phyloP scores from a whole-genome alignment of 2,888 invertebrate genomes.

The Meiosimyza decipiens region DNA sequence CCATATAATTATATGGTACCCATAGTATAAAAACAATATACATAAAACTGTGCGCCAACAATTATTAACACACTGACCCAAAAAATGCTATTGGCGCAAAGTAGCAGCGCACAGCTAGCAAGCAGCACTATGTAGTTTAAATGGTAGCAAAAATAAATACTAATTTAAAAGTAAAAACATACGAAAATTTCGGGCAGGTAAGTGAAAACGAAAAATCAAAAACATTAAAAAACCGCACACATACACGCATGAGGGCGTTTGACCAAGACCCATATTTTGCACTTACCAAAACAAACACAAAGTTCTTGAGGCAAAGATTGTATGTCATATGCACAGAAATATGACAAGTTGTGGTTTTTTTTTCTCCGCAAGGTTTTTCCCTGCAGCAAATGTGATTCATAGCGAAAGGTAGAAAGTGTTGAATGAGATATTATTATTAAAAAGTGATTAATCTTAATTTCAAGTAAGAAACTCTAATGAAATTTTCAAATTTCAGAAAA shows the following conservation, averaged over 20 bases:
- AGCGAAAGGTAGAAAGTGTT: not conserved
- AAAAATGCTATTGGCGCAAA: not conserved
- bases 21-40: too few species aligned
- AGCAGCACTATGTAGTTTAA: too few species aligned
- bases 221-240: too few species aligned
- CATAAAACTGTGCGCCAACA: too few species aligned
- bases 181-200: not conserved
- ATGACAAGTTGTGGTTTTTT: constrained; percentile 20
- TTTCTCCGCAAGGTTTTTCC: constrained; percentile 2
- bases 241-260: constrained; percentile 21
- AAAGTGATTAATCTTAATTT: too few species aligned
- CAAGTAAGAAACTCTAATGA: too few species aligned
- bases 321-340: constrained; percentile 5
- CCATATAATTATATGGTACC: too few species aligned
- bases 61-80: constrained; percentile 21
- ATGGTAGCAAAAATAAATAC: not conserved
- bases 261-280: constrained; percentile 23
- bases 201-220: not conserved
- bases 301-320: constrained; percentile 18
- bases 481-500: too few species aligned
- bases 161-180: not conserved
- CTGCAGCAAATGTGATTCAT: not conserved
- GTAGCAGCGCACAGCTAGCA: not conserved
- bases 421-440: too few species aligned
- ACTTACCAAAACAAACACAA: too few species aligned